Evolutionary conservation across 2,113 vertebrate genomes (phyloP).

Genomic region (Muntiacus muntjak): DNA sequence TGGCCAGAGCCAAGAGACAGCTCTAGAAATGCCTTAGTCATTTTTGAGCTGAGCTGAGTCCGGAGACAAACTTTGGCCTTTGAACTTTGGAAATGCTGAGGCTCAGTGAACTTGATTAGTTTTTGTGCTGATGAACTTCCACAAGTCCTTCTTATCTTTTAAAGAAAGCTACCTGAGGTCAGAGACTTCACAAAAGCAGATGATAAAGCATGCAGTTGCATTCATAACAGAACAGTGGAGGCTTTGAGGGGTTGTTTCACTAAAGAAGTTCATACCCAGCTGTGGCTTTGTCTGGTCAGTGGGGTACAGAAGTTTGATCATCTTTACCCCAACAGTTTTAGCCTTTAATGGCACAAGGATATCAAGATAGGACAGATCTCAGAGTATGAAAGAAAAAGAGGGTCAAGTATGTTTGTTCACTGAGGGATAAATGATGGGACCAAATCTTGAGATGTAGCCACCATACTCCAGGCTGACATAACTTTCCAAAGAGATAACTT

Average conservation of each 20-base stretch:
- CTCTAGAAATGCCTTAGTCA: conserved; percentile 22
- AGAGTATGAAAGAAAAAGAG: not conserved
- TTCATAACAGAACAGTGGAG: not conserved
- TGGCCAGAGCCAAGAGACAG: not conserved
- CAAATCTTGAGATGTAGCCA: not conserved
- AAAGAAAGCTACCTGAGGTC: conserved; percentile 11
- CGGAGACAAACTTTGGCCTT: not conserved
- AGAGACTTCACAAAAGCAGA: not conserved
- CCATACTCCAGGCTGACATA: not conserved
- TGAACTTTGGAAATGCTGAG: conserved; percentile 2
- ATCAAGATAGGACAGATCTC: not conserved
- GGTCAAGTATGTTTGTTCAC: not conserved
- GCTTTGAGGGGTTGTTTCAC: not conserved
- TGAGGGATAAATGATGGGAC: not conserved
- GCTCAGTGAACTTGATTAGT: not conserved
- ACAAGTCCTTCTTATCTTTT: not conserved
- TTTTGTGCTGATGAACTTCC: conserved; percentile 12
- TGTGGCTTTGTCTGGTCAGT: not conserved
- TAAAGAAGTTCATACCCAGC: not conserved
- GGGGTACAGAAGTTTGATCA: not conserved
- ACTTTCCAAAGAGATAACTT: not conserved
- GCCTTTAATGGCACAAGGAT: not conserved
- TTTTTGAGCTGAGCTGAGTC: conserved; percentile 5
- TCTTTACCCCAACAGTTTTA: not conserved
- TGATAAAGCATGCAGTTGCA: not conserved